Conservation (phyloP, 2,113 vertebrate genomes). For the Lamprotornis superbus region DNA sequence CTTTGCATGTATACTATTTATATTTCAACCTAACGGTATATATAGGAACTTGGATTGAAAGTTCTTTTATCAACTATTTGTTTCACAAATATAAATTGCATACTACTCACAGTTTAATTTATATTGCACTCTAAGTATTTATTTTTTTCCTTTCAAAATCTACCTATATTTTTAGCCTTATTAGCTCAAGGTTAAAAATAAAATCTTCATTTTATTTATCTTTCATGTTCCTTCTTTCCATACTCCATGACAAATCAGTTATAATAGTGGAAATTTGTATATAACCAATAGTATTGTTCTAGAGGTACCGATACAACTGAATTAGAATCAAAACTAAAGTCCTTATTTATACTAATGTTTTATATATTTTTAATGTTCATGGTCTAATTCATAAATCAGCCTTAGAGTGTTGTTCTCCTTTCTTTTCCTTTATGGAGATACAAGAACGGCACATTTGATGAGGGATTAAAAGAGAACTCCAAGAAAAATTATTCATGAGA, state of each 20-base stretch:
- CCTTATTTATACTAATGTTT: neutral
- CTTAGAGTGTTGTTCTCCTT: neutral
- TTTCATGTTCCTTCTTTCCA: neutral
- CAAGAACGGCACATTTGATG: constrained; percentile 5
- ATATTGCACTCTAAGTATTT: neutral
- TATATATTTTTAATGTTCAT: constrained; percentile 40
- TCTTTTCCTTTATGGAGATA: neutral
- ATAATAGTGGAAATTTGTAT: neutral
- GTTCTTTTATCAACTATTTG: neutral
- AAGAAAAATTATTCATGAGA: constrained; percentile 49
- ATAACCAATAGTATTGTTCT: neutral
- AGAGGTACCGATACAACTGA: neutral
- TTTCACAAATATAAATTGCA: neutral
- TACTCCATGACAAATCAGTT: neutral
- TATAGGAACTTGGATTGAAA: neutral
- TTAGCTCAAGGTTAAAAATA: neutral
- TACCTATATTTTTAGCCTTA: neutral
- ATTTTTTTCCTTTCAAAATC: neutral
- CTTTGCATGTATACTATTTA: neutral
- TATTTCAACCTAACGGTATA: neutral
- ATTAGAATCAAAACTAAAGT: neutral
- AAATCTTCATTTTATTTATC: neutral
- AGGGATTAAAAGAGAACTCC: constrained; percentile 36
- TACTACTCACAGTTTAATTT: neutral
- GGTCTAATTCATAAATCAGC: constrained; percentile 46